Evolutionary conservation across 1,140 invertebrate genomes (phyloP), one percentile per base, ranked within the genome.

Genomic region (Luehdorfia chinensis): DNA sequence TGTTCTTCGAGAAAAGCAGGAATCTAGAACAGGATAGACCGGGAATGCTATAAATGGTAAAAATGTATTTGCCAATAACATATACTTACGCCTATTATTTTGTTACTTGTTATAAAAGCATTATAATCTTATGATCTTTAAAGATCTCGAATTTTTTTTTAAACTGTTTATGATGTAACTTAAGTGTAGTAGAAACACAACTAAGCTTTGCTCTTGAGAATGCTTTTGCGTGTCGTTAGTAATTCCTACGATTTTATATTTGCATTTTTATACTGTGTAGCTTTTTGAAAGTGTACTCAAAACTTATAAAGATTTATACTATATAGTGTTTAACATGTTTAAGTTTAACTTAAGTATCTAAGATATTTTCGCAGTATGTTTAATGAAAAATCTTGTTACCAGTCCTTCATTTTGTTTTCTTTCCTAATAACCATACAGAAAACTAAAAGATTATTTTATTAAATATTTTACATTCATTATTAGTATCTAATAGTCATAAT

Each of bases 1-100:
- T 94, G 91, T 94, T 93, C 87, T 94, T 94, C 63, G 92, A 93
- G 53, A 90, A 89, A 66, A 46, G 59, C 23, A 73, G 70, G 18
- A 74, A 76, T 31, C 34, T 54, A 2, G 64, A 75, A 56, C 14
- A 25, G 1, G 64, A 77, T 21, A 2, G 70, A 0, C 67, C 64
- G 5, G 68, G 72, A 25, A 69, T 79, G 69, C 54, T 81, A 19
- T 77, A 72, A 80, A 34, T n/a, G 21, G 5, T 12, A 23, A 23
- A 2, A 14, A 23, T 5, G 5, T 36, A 12, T 13, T 21, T 39
- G 5, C 11, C 5, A 25, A 13, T 5, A 6, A 11, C 21, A 23
- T 27, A 27, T 27, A n/a, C 23, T n/a, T 8, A 27, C 6, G 19
- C 7, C 19, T 21, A 21, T 21, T 4, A n/a, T n/a, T n/a, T n/a